phyloP scores from a whole-genome alignment of 2,113 vertebrate genomes.

The Vulpes vulpes region DNA sequence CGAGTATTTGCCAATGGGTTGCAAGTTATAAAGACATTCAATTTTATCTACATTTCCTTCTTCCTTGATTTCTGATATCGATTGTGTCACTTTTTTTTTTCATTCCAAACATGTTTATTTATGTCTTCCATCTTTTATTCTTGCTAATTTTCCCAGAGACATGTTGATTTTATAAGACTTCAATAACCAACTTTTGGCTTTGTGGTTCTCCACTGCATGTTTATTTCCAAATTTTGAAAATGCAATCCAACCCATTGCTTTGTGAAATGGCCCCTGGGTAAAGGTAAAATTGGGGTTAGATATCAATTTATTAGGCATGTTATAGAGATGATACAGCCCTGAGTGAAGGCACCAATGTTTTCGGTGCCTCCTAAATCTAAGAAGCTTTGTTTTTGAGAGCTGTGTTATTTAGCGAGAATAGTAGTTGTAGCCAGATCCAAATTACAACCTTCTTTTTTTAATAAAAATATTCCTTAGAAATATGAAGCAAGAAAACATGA shows the following conservation, averaged over 20 bases:
- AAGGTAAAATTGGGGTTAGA: background rate
- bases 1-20: no score
- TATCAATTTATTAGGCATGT: background rate
- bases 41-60: no score
- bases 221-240: background rate
- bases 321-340: background rate
- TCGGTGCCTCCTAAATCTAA: background rate
- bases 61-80: no score
- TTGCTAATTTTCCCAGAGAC: background rate
- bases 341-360: background rate
- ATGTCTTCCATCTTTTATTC: background rate
- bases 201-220: background rate
- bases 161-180: background rate
- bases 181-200: background rate
- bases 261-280: background rate
- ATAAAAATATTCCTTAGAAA: constrained; percentile 44
- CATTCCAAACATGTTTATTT: background rate
- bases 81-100: background rate
- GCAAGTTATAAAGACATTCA: no score
- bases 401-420: background rate
- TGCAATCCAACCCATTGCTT: background rate
- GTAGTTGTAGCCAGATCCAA: background rate
- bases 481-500: background rate
- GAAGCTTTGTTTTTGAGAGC: background rate
- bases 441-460: background rate